Conservation (phyloP, 2,113 vertebrate species). For the Empidonax traillii region DNA sequence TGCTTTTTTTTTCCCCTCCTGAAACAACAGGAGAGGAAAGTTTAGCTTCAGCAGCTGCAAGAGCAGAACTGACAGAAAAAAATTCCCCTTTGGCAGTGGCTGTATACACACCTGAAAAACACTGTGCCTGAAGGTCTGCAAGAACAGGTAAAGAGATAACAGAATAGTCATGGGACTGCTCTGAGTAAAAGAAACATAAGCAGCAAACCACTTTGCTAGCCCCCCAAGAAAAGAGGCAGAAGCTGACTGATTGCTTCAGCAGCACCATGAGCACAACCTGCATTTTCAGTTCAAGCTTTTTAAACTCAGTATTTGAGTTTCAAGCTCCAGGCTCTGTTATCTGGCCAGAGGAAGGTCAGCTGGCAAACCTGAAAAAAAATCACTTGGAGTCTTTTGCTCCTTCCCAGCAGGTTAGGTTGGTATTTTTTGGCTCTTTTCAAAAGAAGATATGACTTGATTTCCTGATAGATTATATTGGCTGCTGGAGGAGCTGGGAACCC, state of each 20-base stretch:
- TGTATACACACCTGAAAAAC: neutral
- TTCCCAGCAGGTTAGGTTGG: neutral
- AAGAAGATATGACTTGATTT: neutral
- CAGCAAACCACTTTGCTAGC: neutral
- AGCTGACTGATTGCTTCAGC: neutral
- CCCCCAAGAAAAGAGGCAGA: neutral
- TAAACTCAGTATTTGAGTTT: neutral
- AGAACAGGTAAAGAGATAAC: neutral
- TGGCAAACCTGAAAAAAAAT: neutral
- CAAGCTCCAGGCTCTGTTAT: neutral
- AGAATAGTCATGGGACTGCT: neutral
- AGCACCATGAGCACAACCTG: neutral
- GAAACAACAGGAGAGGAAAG: neutral
- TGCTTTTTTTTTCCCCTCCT: fast-evolving
- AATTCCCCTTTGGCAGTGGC: neutral
- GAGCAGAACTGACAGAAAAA: neutral
- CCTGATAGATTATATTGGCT: conserved; percentile 1
- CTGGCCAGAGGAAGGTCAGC: neutral
- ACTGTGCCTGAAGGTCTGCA: neutral
- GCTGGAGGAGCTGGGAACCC: neutral
- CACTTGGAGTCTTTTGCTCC: neutral
- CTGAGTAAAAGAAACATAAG: neutral
- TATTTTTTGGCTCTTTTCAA: neutral
- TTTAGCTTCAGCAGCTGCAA: neutral
- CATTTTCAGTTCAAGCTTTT: neutral